Evolutionary conservation across 2,888 invertebrate species (phyloP).

Genomic region (Diaprepes abbreviatus): DNA sequence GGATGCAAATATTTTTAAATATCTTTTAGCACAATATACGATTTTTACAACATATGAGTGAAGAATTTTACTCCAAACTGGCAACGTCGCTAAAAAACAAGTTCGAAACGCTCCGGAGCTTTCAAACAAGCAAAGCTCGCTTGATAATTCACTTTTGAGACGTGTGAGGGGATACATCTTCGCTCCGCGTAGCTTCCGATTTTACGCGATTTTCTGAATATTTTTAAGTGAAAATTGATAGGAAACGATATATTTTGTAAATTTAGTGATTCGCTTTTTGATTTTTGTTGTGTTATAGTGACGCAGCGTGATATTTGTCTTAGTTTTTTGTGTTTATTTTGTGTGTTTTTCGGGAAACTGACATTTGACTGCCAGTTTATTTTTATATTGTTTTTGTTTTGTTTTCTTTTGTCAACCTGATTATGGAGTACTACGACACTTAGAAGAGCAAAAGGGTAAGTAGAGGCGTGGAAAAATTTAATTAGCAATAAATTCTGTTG

Average conservation of each 20-base stretch:
- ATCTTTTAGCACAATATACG: too few species aligned
- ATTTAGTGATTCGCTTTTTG: conserved; percentile 14
- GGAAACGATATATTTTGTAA: background rate
- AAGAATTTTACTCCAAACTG: background rate
- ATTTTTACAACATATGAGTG: too few species aligned
- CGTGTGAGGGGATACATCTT: conserved; percentile 26
- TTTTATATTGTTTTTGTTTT: conserved; percentile 21
- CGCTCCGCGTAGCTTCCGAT: conserved; percentile 26
- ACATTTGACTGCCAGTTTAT: conserved; percentile 19
- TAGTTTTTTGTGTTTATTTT: conserved; percentile 42
- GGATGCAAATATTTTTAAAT: too few species aligned
- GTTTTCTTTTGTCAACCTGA: background rate
- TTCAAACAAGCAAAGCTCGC: conserved; percentile 35
- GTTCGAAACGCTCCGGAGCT: conserved; percentile 45
- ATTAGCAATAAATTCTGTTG: too few species aligned
- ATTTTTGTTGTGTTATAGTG: conserved; percentile 13
- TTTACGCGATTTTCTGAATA: conserved; percentile 26
- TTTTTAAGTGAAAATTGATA: conserved; percentile 1
- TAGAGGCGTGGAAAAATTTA: too few species aligned
- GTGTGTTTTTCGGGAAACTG: conserved; percentile 26
- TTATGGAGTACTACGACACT: conserved; percentile 42
- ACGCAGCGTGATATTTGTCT: conserved; percentile 15
- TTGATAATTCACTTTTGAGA: conserved; percentile 44
- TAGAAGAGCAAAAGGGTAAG: conserved; percentile 8
- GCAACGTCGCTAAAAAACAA: conserved; percentile 30